Percentiles rank a stretch among this genome's conserved stretches.
phyloP scores from a whole-genome alignment of 2,797 vertebrate species.

The Allobates femoralis region DNA sequence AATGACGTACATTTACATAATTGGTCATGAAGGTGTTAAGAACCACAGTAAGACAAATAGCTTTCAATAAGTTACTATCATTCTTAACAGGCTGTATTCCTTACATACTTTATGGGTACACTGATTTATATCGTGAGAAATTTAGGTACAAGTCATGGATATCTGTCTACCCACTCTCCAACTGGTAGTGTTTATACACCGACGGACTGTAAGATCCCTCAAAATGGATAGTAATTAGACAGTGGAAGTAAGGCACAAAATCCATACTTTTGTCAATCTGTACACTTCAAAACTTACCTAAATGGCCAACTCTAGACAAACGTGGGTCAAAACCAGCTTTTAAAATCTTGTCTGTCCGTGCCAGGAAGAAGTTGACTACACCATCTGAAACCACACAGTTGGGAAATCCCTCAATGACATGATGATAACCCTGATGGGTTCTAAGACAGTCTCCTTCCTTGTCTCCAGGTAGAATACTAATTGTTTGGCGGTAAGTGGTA shows the following conservation, averaged over 20 bases:
- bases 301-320: constrained; percentile 79
- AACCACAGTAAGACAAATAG: too few species aligned
- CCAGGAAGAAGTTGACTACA: constrained; percentile 93
- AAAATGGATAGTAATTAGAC: neutral
- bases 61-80: too few species aligned
- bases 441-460: constrained; percentile 86
- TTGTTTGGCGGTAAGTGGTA: constrained; percentile 83
- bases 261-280: too few species aligned
- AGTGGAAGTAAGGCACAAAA: neutral
- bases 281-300: constrained; percentile 77
- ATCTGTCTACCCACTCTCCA: neutral
- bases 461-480: constrained; percentile 82
- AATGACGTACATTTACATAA: too few species aligned
- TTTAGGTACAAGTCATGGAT: neutral
- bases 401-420: constrained; percentile 82
- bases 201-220: neutral
- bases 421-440: constrained; percentile 80
- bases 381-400: constrained; percentile 89
- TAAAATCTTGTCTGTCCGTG: constrained; percentile 82
- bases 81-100: too few species aligned
- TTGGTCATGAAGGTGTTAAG: too few species aligned
- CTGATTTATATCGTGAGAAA: too few species aligned
- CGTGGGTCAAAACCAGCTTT: constrained; percentile 88
- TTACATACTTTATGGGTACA: too few species aligned
- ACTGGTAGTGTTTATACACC: neutral